phyloP scores from a whole-genome alignment of 2,888 invertebrate genomes.

The Euplagia quadripunctaria region DNA sequence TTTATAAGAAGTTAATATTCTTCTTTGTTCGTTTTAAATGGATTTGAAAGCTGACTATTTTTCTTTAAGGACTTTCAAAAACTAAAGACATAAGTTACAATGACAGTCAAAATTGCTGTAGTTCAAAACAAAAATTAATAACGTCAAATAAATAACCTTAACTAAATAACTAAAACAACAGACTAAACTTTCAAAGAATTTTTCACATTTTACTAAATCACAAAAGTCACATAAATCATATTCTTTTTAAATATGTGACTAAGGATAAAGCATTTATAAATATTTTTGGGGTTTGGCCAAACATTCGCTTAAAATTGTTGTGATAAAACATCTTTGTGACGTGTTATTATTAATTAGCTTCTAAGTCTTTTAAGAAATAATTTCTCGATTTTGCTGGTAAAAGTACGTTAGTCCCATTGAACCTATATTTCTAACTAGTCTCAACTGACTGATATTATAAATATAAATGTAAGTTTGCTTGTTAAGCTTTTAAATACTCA shows the following conservation, averaged over 20 bases:
- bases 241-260: conserved; percentile 22
- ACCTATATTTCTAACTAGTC: too few relatives aligned
- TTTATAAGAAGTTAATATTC: not conserved
- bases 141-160: conserved; percentile 26
- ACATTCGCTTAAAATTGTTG: conserved; percentile 5
- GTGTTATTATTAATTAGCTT: not conserved
- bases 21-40: not conserved
- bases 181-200: not conserved
- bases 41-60: not conserved
- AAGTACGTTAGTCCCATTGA: not conserved
- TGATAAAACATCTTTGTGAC: not conserved
- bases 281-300: conserved; percentile 35
- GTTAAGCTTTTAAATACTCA: too few relatives aligned
- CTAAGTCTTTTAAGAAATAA: not conserved
- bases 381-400: not conserved
- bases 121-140: conserved; percentile 28
- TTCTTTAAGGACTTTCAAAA: conserved; percentile 2
- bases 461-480: too few relatives aligned
- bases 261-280: conserved; percentile 16
- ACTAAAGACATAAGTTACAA: conserved; percentile 14
- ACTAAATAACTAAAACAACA: conserved; percentile 32
- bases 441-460: too few relatives aligned
- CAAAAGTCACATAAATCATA: conserved; percentile 31
- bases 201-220: conserved; percentile 24
- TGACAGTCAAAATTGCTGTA: conserved; percentile 24